Evolutionary conservation across 2,888 invertebrate species (phyloP), one percentile per base, ranked within the genome.

Genomic region (Adineta ricciae): DNA sequence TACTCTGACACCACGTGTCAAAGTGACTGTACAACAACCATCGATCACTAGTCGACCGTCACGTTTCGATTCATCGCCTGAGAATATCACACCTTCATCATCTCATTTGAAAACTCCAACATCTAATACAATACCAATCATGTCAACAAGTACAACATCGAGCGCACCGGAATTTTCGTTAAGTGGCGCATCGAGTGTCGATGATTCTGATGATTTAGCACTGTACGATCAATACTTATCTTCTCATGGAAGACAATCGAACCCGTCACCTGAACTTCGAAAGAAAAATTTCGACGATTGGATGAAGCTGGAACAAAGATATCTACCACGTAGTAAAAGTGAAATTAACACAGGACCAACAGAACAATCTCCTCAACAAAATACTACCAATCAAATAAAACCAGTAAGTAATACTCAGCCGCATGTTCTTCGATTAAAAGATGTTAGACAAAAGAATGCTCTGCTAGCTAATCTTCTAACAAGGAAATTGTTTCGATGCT

Each of bases 11-110:
- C 78, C 78, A 41, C 78, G 78, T n/a, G 78, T 78, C 41, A 78
- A 78, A 78, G 41, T 78, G 41, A 78, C 78, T n/a, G 41, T 78
- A 8, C 78, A 78, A 78, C 78, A 78, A n/a, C 78, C 78, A n/a
- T 41, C 78, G 24, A 41, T 41, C n/a, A 78, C 78, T 24, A 24
- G 32, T 32, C 24, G 24, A 41, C 24, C 41, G 14, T 41, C 78
- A 78, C 38, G 78, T n/a, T 41, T 21, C n/a, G 78, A 78, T 41
- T 32, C 32, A 19, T 64, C 64, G 19, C 32, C 32, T 14, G 64
- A 64, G 0, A 64, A 64, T 64, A 19, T 27, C 19, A 21, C 2
- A 78, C 4, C 78, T 16, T 24, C 78, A 41, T n/a, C 41, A 78
- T 24, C 41, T n/a, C 19, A 64, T 64, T 64, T 64, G 32, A 64